These are phyloP conservation scores for Phorcus lineatus DNA, from an alignment of 2,888 invertebrate genomes.

Conservation along the genomic window DNA sequence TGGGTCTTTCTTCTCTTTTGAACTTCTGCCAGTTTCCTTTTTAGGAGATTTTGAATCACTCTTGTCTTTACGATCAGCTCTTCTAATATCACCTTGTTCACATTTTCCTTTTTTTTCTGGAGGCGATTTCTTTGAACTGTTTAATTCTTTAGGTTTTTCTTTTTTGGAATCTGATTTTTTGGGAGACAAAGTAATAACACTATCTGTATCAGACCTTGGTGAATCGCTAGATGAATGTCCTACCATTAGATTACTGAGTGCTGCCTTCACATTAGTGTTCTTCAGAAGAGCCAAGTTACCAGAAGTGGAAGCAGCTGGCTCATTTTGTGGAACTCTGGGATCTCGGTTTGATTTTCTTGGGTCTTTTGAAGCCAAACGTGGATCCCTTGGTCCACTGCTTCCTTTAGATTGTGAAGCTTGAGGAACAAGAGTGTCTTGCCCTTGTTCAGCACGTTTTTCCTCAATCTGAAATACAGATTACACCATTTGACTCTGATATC, in stretches of 20 bases:
- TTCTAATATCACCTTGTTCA: neutral
- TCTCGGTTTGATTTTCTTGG: conserved; percentile 32
- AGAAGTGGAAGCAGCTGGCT: neutral
- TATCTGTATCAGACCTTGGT: neutral
- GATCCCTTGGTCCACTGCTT: conserved; percentile 35
- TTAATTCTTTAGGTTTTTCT: neutral
- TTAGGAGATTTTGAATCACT: neutral
- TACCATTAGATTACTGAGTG: conserved; percentile 2
- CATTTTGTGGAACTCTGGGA: neutral
- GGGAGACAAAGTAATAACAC: neutral
- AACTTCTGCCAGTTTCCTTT: neutral
- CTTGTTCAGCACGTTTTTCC: neutral
- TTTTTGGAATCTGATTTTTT: neutral
- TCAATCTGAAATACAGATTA: neutral
- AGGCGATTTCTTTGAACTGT: neutral
- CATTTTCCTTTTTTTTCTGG: neutral
- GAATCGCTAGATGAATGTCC: neutral
- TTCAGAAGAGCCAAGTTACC: neutral
- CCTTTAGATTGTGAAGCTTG: neutral
- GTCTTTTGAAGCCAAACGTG: conserved; percentile 40
- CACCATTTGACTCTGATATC: neutral
- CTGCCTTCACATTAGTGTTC: conserved; percentile 4
- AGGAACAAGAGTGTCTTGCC: neutral
- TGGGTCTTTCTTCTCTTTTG: neutral
- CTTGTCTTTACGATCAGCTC: neutral